phyloP scores from a whole-genome alignment of 2,113 vertebrate genomes.

The Cyrtonyx montezumae region DNA sequence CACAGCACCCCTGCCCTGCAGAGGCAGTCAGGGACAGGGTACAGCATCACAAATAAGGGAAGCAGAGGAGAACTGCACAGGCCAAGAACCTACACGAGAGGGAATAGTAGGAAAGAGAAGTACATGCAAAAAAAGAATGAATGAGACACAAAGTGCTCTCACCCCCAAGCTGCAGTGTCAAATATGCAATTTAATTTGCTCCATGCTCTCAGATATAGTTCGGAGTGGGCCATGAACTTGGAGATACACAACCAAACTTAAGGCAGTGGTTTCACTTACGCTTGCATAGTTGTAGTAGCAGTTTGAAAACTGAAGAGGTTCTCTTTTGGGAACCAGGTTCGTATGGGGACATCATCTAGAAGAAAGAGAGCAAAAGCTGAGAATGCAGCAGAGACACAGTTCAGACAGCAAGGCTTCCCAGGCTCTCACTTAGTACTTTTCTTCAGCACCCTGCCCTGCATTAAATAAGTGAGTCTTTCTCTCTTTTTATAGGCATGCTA shows the following conservation, averaged over 20 bases:
- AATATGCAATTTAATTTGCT: background rate
- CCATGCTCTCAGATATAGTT: background rate
- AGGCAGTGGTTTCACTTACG: conserved; percentile 83
- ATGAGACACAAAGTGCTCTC: background rate
- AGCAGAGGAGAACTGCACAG: background rate
- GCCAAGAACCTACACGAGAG: background rate
- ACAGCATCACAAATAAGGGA: background rate
- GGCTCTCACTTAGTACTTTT: background rate
- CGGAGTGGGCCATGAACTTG: fast-evolving
- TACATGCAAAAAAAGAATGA: background rate
- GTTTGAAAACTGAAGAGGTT: conserved; percentile 98
- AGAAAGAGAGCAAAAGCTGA: conserved; percentile 35
- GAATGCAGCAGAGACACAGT: background rate
- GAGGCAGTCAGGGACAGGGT: background rate
- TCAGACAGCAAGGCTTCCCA: background rate
- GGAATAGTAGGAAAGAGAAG: background rate
- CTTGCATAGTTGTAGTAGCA: conserved; percentile 98
- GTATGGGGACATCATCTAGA: conserved; percentile 87
- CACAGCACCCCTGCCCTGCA: background rate
- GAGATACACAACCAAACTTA: background rate
- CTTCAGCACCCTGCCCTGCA: background rate
- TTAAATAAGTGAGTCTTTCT: background rate
- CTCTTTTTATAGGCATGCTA: background rate
- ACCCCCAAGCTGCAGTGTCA: background rate
- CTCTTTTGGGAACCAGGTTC: conserved; percentile 97